Conservation (phyloP, 2,888 invertebrate genomes). For the Drosophila tripunctata region DNA sequence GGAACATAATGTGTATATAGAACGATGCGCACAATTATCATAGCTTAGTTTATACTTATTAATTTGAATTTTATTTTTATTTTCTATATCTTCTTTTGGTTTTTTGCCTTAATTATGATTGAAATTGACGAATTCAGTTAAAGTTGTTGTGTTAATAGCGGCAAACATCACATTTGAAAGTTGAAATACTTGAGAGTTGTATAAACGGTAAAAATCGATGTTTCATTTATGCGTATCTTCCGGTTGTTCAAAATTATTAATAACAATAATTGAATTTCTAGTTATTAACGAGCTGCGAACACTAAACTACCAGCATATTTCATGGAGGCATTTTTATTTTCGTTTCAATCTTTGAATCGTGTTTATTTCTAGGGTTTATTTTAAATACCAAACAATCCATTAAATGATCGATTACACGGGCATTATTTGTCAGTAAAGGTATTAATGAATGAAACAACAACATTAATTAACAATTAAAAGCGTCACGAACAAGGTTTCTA, state of each 20-base stretch:
- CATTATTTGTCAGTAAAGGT: constrained; percentile 66
- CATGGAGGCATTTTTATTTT: constrained; percentile 38
- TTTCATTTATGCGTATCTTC: constrained; percentile 56
- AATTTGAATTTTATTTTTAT: neutral
- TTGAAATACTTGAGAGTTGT: constrained; percentile 77
- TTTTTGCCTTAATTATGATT: constrained; percentile 52
- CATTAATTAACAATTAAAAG: constrained; percentile 70
- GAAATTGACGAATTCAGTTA: constrained; percentile 52
- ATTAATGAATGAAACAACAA: constrained; percentile 48
- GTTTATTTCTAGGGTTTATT: constrained; percentile 44
- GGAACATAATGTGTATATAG: constrained; percentile 3
- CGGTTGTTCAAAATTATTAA: constrained; percentile 59
- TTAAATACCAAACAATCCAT: constrained; percentile 42
- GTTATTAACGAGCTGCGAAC: constrained; percentile 58
- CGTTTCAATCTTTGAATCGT: constrained; percentile 21
- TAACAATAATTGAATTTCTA: constrained; percentile 69
- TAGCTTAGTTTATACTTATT: constrained; percentile 6
- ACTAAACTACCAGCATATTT: constrained; percentile 62
- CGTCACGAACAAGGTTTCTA: constrained; percentile 57
- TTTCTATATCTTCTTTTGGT: constrained; percentile 8
- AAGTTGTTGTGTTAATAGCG: constrained; percentile 41
- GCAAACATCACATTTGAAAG: constrained; percentile 68
- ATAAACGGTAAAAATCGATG: constrained; percentile 35
- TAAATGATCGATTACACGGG: constrained; percentile 63
- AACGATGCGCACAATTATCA: constrained; percentile 2